Base-by-base conservation (phyloP, 2,797 vertebrate genomes). In the Sebastes alutus region DNA sequence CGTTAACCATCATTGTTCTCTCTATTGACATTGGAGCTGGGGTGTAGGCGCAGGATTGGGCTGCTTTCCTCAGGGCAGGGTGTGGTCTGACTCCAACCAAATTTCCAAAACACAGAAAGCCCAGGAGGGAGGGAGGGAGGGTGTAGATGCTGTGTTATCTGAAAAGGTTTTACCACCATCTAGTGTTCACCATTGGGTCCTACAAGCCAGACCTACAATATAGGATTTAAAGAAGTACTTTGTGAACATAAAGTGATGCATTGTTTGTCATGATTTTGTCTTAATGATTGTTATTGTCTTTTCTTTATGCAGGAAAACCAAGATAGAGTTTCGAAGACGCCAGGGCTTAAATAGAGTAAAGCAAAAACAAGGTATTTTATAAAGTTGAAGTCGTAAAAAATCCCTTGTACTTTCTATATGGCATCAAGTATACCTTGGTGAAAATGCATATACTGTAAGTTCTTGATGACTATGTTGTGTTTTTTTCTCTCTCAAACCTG, bases 351-450 rank as follows among this genome's bases (percentile, higher is more conserved):
- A 77, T 22, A 78, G 54, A 93, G 54, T 64, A 87, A 75, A 85
- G 38, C 61, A 81, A 91, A 83, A 88, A 71, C 54, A 95, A 93
- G 95, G 96, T 95, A 93, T 83, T 72, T 64, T 18, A 11, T 13
- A 12, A 74, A 75, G n/a, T 84, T 72, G 11, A 71, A 18, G 1
- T 68, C 20, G 1, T 62, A 23, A 22, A 55, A 23, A 18, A 30
- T 46, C 4, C 22, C n/a, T 22, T 13, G 13, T 16, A 32, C 13
- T 33, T 72, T 81, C 5, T 25, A 32, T 55, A 60, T 81, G 38
- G 22, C 2, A 70, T 74, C 2, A 7, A 68, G 8, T 63, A 33
- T 62, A 60, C 12, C 1, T 52, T 14, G 18, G 27, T 77, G 18
- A 13, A 61, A 42, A 55, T 49, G 1, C 29, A 64, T 25, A 63